phyloP scores from a whole-genome alignment of 2,888 invertebrate genomes.

The Cataglyphis altisquamis region DNA sequence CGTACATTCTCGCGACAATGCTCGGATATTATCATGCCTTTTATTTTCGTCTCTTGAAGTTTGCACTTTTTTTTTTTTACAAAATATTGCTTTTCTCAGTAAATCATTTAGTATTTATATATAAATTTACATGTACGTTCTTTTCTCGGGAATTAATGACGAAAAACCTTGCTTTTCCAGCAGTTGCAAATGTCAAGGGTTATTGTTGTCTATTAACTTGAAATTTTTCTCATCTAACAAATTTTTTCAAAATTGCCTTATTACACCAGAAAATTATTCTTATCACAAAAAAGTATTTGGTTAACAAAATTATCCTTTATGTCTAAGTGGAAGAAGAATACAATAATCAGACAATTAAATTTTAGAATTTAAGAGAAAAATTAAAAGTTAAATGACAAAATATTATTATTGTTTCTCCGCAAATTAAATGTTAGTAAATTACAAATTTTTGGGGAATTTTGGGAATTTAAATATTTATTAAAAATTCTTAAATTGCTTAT shows the following conservation, averaged over 20 bases:
- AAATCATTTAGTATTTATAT: slow-evolving; percentile 70
- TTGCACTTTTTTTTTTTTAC: slow-evolving; percentile 65
- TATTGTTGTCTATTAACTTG: slow-evolving; percentile 69
- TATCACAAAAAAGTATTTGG: background rate
- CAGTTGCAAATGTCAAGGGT: slow-evolving; percentile 75
- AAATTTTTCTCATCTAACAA: slow-evolving; percentile 11
- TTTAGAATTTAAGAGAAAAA: background rate
- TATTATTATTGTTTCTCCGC: background rate
- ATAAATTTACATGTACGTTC: slow-evolving; percentile 52
- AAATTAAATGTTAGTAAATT: background rate
- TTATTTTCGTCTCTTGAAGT: slow-evolving; percentile 54
- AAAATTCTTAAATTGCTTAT: background rate
- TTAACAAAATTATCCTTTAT: background rate
- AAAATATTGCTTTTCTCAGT: slow-evolving; percentile 51
- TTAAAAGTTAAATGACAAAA: background rate
- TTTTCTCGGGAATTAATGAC: slow-evolving; percentile 69
- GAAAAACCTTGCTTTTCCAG: slow-evolving; percentile 69
- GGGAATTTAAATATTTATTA: background rate
- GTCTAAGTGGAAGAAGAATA: background rate
- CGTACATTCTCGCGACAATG: slow-evolving; percentile 30
- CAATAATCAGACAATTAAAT: background rate
- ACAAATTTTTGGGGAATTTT: background rate
- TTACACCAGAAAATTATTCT: background rate
- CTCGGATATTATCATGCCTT: background rate
- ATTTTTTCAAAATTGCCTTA: background rate